Percentiles rank a stretch among this genome's conserved stretches.
Evolutionary conservation across 1,140 invertebrate species (phyloP).

Genomic region (Zaprionus inermis): DNA sequence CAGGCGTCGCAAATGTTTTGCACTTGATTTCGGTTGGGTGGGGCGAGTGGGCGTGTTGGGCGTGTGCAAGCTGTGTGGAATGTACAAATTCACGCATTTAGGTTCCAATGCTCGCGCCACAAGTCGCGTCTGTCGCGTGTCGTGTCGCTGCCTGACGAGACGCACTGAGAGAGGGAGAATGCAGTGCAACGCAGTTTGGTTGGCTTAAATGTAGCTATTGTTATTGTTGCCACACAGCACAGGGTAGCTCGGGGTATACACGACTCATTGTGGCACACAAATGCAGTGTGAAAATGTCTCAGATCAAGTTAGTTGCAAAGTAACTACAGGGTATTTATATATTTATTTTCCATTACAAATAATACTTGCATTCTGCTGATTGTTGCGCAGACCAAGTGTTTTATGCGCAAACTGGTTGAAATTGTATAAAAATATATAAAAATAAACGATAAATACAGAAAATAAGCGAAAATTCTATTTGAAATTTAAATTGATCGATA

Average conservation of each 20-base stretch:
- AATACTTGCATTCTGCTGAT: too few species aligned
- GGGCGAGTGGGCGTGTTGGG: background rate
- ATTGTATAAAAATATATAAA: too few species aligned
- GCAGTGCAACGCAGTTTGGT: slow-evolving; percentile 8
- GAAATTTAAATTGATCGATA: too few species aligned
- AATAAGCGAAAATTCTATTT: too few species aligned
- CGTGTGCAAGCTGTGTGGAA: slow-evolving; percentile 18
- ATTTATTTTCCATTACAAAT: too few species aligned
- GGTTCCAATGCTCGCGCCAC: slow-evolving; percentile 22
- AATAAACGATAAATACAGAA: too few species aligned
- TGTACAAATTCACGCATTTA: slow-evolving; percentile 51
- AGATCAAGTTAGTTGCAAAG: too few species aligned
- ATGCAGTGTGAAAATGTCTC: too few species aligned
- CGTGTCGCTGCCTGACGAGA: background rate
- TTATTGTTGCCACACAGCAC: background rate
- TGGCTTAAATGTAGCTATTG: slow-evolving; percentile 9
- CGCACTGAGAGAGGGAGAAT: background rate
- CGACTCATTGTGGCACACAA: background rate
- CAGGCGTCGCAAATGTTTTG: slow-evolving; percentile 19
- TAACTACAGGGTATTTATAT: too few species aligned
- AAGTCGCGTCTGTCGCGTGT: slow-evolving; percentile 4
- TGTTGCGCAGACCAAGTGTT: too few species aligned
- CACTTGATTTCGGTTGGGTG: slow-evolving; percentile 20
- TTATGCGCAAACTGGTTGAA: too few species aligned
- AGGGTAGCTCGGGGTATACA: background rate